Conservation (phyloP, 2,113 vertebrate genomes). For the Solea solea region DNA sequence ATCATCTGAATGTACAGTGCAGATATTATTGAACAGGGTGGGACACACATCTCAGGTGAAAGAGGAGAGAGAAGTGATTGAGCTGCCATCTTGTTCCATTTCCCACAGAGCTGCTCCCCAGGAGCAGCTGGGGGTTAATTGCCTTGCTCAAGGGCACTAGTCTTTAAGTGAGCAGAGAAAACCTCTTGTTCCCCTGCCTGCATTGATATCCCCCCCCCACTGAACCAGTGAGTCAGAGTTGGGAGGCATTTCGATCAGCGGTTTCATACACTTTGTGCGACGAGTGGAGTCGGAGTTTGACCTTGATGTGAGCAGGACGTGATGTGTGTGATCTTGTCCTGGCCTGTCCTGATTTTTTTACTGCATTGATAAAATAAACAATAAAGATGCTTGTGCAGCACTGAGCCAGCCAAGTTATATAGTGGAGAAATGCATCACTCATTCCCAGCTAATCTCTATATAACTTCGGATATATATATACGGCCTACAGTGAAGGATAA, state of each 20-base stretch:
- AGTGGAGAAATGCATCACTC: background rate
- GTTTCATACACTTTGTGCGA: background rate
- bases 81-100: background rate
- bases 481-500: conserved; percentile 14
- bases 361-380: conserved; percentile 9
- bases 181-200: conserved; percentile 17
- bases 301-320: background rate
- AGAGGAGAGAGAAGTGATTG: background rate
- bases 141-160: conserved; percentile 50
- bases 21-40: too few species aligned
- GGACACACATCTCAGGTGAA: conserved; percentile 4
- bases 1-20: background rate
- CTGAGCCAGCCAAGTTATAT: background rate
- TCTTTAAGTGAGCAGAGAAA: conserved; percentile 23
- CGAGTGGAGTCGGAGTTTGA: background rate
- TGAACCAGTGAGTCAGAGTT: background rate
- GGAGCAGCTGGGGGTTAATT: conserved; percentile 55
- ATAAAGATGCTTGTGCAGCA: background rate
- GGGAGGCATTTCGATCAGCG: conserved; percentile 1
- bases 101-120: conserved; percentile 28
- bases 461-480: background rate
- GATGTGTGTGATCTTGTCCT: background rate
- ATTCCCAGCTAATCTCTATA: background rate
- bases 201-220: background rate
- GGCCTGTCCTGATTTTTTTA: background rate